phyloP scores from a whole-genome alignment of 1,140 invertebrate species.

The Trichogramma pretiosum region DNA sequence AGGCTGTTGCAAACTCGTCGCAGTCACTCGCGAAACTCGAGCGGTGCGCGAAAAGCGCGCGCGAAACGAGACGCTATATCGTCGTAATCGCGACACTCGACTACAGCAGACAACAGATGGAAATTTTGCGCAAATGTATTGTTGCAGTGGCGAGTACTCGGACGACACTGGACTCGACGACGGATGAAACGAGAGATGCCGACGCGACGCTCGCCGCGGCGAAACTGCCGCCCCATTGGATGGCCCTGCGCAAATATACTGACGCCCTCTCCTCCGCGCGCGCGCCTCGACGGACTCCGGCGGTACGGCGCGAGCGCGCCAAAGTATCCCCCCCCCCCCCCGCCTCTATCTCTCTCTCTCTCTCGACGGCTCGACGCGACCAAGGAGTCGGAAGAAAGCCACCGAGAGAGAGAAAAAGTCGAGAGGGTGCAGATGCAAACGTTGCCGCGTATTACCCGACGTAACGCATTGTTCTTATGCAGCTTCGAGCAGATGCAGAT shows the following conservation, averaged over 20 bases:
- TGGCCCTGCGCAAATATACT: constrained; percentile 46
- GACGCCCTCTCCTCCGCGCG: constrained; percentile 28
- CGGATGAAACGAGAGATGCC: constrained; percentile 20
- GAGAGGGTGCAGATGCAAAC: too few relatives aligned
- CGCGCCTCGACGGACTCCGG: too few relatives aligned
- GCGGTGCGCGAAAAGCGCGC: too few relatives aligned
- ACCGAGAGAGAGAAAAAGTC: neutral
- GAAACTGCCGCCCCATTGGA: constrained; percentile 45
- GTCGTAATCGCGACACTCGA: constrained; percentile 14
- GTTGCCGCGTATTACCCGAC: too few relatives aligned
- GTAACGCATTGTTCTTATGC: too few relatives aligned
- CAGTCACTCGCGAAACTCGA: too few relatives aligned
- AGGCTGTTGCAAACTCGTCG: too few relatives aligned
- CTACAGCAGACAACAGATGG: constrained; percentile 13
- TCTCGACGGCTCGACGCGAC: neutral
- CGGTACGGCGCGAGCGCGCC: too few relatives aligned
- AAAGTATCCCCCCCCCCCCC: neutral
- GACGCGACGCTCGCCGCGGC: constrained; percentile 31
- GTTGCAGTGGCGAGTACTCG: too few relatives aligned
- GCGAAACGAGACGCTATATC: too few relatives aligned
- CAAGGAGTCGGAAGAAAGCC: neutral
- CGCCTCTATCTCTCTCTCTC: neutral
- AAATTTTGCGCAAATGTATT: constrained; percentile 14
- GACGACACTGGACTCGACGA: too few relatives aligned
- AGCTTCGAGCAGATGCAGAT: too few relatives aligned